Evolutionary conservation across 1,140 invertebrate species (phyloP).

Genomic region (Nylanderia fulva): DNA sequence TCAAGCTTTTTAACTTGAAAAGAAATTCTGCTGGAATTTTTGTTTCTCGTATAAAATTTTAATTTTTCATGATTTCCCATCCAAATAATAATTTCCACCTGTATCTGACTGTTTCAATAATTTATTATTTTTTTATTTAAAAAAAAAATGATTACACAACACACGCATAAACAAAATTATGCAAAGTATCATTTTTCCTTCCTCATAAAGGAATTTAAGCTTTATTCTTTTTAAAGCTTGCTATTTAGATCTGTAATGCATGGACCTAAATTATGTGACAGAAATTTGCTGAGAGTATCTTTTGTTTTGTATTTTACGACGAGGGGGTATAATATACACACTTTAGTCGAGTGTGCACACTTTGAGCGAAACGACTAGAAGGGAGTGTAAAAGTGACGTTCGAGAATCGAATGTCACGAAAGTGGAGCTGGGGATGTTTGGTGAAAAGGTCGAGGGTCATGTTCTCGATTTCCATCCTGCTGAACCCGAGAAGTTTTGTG

Average conservation of each 20-base stretch:
- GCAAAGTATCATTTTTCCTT: no score
- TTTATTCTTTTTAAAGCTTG: background rate
- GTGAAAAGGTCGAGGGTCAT: constrained; percentile 37
- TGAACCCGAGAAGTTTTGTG: constrained; percentile 50
- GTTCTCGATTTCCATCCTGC: constrained; percentile 65
- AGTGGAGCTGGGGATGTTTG: constrained; percentile 13
- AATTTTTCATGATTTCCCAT: background rate
- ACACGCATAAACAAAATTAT: no score
- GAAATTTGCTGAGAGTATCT: background rate
- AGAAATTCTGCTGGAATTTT: background rate
- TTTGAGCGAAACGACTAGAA: background rate
- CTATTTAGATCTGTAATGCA: background rate
- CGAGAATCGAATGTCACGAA: constrained; percentile 66
- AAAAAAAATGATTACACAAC: background rate
- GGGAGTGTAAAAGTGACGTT: constrained; percentile 48
- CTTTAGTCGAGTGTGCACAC: no score
- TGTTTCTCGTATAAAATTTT: background rate
- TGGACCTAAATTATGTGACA: background rate
- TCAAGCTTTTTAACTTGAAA: background rate
- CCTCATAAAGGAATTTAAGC: no score
- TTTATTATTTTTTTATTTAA: background rate
- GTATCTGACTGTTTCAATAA: background rate
- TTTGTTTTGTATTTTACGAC: background rate
- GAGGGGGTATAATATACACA: no score
- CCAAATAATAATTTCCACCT: background rate